phyloP scores from a whole-genome alignment of 2,113 vertebrate species.

The Osmerus eperlanus region DNA sequence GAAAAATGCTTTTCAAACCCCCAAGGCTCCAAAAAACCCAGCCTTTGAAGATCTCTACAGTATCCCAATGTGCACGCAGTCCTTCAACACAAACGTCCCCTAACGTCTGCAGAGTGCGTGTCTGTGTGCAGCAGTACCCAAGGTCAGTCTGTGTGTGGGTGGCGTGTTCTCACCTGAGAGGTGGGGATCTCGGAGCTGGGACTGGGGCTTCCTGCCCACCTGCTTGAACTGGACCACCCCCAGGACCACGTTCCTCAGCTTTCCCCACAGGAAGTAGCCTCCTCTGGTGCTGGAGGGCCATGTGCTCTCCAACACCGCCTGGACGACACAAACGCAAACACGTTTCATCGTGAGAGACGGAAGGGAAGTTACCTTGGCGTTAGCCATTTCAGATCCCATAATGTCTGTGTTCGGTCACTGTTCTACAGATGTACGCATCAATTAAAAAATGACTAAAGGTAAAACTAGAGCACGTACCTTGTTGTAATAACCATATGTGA shows the following conservation, averaged over 20 bases:
- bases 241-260: constrained; percentile 90
- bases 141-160: neutral
- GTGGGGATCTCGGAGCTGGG: constrained; percentile 71
- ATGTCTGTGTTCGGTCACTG: too few relatives aligned
- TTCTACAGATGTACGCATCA: neutral
- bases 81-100: too few relatives aligned
- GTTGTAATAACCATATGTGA: constrained; percentile 98
- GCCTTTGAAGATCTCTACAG: too few relatives aligned
- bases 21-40: too few relatives aligned
- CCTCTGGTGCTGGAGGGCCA: constrained; percentile 96
- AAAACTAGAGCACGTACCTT: constrained; percentile 69
- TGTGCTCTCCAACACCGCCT: constrained; percentile 97
- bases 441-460: neutral
- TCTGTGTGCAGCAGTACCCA: neutral
- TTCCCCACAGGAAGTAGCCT: constrained; percentile 95
- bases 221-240: constrained; percentile 92
- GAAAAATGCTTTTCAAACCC: neutral
- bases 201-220: constrained; percentile 80
- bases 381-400: too few relatives aligned
- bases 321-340: constrained; percentile 39
- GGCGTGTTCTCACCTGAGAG: constrained; percentile 76
- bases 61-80: neutral
- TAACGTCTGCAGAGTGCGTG: neutral
- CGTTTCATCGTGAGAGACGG: neutral
- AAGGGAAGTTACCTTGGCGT: too few relatives aligned